Evolutionary conservation across 2,113 vertebrate species (phyloP).

Genomic region (Hepsetus odoe): DNA sequence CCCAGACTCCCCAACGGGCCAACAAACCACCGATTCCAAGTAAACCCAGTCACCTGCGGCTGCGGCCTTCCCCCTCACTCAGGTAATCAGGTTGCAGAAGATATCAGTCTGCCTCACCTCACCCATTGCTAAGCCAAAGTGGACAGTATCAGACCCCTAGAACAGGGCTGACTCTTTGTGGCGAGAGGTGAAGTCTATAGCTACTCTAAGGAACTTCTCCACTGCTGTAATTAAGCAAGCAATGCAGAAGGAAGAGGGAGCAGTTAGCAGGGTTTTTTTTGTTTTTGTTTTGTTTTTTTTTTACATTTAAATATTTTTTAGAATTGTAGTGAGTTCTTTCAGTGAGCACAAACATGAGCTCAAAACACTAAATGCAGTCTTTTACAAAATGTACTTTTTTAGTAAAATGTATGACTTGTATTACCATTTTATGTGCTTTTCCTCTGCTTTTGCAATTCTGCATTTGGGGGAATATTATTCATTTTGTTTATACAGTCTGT

Average conservation of each 20-base stretch:
- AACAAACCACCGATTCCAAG: constrained; percentile 73
- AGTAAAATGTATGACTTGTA: background rate
- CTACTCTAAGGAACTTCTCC: constrained; percentile 53
- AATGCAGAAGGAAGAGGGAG: constrained; percentile 56
- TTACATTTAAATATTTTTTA: constrained; percentile 60
- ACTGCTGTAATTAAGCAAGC: constrained; percentile 43
- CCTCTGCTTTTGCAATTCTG: background rate
- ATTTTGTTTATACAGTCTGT: background rate
- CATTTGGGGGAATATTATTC: background rate
- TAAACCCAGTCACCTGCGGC: constrained; percentile 72
- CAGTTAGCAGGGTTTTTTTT: constrained; percentile 53
- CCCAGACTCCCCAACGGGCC: constrained; percentile 49
- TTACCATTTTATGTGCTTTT: background rate
- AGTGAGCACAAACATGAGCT: constrained; percentile 48
- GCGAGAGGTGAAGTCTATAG: constrained; percentile 10
- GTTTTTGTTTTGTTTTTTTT: constrained; percentile 56
- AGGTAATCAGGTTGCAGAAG: constrained; percentile 67
- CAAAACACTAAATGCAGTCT: constrained; percentile 54
- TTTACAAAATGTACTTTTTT: background rate
- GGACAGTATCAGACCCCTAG: constrained; percentile 30
- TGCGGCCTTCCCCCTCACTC: constrained; percentile 65
- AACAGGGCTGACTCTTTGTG: background rate
- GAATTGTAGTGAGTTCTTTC: constrained; percentile 69
- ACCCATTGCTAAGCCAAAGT: constrained; percentile 16
- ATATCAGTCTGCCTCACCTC: background rate